Conservation (phyloP, 1,140 invertebrate species). For the Rhizoglyphus robini region DNA sequence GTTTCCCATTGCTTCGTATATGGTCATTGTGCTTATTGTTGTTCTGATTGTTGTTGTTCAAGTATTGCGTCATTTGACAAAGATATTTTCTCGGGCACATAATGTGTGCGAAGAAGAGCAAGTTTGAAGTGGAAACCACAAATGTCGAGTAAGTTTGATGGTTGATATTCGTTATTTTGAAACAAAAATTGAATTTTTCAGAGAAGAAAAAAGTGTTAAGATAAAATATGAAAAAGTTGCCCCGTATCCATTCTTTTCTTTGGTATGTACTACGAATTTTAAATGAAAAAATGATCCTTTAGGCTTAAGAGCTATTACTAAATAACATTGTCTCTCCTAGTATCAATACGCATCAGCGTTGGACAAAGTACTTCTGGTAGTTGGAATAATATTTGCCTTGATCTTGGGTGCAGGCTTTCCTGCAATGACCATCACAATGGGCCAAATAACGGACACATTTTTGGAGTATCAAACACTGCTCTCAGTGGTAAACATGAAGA, state of each 20-base stretch:
- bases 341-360: conserved; percentile 24
- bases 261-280: too few species aligned
- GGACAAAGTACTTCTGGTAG: conserved; percentile 24
- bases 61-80: too few species aligned
- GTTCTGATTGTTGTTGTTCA: too few species aligned
- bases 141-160: background rate
- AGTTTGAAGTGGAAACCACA: background rate
- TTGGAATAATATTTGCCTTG: conserved; percentile 25
- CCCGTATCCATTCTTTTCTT: background rate
- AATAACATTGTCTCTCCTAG: too few species aligned
- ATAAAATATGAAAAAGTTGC: background rate
- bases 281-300: too few species aligned
- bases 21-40: too few species aligned
- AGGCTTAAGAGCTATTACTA: too few species aligned
- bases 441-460: conserved; percentile 26
- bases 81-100: too few species aligned
- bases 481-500: background rate
- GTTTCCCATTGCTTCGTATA: too few species aligned
- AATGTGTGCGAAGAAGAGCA: background rate
- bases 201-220: background rate
- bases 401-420: conserved; percentile 26
- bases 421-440: conserved; percentile 25
- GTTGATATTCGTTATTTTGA: background rate
- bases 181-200: background rate
- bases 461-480: conserved; percentile 13